Evolutionary conservation across 2,888 invertebrate genomes (phyloP).

Genomic region (Drosophila prolongata): DNA sequence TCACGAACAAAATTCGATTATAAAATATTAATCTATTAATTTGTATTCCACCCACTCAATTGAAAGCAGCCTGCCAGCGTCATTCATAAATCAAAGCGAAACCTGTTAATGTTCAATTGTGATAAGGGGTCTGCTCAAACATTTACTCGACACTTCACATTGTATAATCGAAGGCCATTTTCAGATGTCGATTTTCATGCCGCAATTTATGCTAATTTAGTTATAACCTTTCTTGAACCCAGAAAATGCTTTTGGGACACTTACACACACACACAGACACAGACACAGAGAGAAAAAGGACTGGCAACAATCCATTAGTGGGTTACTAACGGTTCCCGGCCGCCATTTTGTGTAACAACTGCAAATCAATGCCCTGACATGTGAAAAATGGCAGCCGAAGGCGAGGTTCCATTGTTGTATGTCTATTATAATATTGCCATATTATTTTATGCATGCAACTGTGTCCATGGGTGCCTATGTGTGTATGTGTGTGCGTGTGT

Average conservation of each 20-base stretch:
- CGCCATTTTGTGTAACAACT: conserved; percentile 77
- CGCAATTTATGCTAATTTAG: conserved; percentile 72
- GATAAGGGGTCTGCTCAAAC: conserved; percentile 9
- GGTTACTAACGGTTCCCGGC: conserved; percentile 60
- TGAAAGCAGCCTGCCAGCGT: conserved; percentile 14
- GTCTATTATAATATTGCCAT: conserved; percentile 76
- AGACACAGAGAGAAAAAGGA: conserved; percentile 21
- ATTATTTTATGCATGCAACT: conserved; percentile 78
- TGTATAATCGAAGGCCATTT: conserved; percentile 26
- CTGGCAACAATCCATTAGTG: conserved; percentile 71
- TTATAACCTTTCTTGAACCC: conserved; percentile 60
- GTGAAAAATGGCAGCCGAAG: conserved; percentile 71
- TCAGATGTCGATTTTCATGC: conserved; percentile 64
- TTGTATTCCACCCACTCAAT: conserved; percentile 49
- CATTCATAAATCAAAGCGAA: conserved; percentile 41
- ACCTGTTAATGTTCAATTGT: conserved; percentile 37
- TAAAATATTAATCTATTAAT: conserved; percentile 78
- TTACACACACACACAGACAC: conserved; percentile 3
- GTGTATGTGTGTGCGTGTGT: neutral
- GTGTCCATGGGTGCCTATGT: conserved; percentile 10
- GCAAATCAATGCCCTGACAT: conserved; percentile 76
- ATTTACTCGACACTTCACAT: conserved; percentile 23
- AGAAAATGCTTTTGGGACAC: neutral
- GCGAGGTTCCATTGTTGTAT: conserved; percentile 47
- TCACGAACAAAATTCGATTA: conserved; percentile 69